Evolutionary conservation across 1,140 invertebrate genomes (phyloP).

Genomic region (Ptiloglossa arizonensis): DNA sequence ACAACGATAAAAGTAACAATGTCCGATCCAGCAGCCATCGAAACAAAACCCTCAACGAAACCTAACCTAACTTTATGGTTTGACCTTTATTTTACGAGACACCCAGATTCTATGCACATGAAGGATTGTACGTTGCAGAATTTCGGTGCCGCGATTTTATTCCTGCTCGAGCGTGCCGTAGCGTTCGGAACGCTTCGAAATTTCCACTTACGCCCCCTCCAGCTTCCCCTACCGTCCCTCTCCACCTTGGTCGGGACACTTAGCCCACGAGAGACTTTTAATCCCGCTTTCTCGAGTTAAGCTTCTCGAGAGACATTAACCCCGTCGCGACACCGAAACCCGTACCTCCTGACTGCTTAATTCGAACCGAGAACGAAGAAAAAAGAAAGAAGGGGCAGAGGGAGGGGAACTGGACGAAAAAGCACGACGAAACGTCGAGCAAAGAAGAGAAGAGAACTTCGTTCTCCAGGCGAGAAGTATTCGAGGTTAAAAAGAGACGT

Average conservation of each 20-base stretch:
- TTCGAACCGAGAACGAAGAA: not conserved
- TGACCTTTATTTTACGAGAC: constrained; percentile 18
- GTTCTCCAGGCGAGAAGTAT: not conserved
- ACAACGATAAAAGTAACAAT: constrained; percentile 27
- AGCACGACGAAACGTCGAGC: not conserved
- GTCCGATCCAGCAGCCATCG: not conserved
- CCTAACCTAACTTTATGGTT: constrained; percentile 5
- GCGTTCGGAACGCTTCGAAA: not conserved
- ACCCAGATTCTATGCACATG: not conserved
- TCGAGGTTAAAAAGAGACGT: not conserved
- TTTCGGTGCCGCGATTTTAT: not conserved
- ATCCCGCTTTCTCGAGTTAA: not conserved
- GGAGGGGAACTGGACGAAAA: not conserved
- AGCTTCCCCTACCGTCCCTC: not conserved
- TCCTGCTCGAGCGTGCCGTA: rapidly evolving
- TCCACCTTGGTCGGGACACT: rapidly evolving
- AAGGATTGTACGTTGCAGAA: not conserved
- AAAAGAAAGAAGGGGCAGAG: no score
- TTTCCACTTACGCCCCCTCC: not conserved
- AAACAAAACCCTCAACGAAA: not conserved
- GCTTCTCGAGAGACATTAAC: constrained; percentile 19
- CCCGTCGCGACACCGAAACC: not conserved
- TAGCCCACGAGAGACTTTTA: not conserved
- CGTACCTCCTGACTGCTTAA: not conserved
- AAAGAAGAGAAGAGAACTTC: no score